A percentile compares a stretch with the other conserved stretches of the same genome.
Evolutionary conservation across 2,797 vertebrate species (phyloP).

Genomic region (Pangasius larnaudii): DNA sequence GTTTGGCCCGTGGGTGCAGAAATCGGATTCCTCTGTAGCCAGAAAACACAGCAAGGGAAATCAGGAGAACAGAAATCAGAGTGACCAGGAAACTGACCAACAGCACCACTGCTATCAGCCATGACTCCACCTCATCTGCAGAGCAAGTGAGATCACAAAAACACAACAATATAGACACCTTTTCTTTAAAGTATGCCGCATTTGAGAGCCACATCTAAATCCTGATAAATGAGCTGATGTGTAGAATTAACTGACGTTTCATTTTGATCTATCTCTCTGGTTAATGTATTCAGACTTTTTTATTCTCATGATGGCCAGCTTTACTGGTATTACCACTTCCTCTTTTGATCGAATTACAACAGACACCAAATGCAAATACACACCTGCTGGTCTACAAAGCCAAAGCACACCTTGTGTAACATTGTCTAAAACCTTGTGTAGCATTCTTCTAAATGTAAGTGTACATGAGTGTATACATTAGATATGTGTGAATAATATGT

Average conservation of each 20-base stretch:
- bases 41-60: constrained; percentile 23
- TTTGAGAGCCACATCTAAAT: not conserved
- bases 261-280: not conserved
- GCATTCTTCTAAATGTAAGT: not conserved
- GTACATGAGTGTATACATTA: not conserved
- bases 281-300: not conserved
- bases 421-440: not conserved
- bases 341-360: not conserved
- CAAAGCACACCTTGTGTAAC: not conserved
- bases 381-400: not conserved
- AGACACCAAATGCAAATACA: not conserved
- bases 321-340: not conserved
- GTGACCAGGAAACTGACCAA: constrained; percentile 38
- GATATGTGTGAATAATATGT: not conserved
- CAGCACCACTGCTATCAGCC: constrained; percentile 34
- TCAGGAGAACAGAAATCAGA: constrained; percentile 19
- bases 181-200: not conserved
- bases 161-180: not conserved
- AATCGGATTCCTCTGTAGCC: constrained; percentile 30
- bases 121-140: constrained; percentile 44
- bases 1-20: constrained; percentile 28
- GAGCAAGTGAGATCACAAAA: not conserved
- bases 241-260: not conserved
- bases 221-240: not conserved
- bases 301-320: not conserved